Base-by-base conservation (phyloP, 2,888 invertebrate species). In the Cylindroiulus punctatus region DNA sequence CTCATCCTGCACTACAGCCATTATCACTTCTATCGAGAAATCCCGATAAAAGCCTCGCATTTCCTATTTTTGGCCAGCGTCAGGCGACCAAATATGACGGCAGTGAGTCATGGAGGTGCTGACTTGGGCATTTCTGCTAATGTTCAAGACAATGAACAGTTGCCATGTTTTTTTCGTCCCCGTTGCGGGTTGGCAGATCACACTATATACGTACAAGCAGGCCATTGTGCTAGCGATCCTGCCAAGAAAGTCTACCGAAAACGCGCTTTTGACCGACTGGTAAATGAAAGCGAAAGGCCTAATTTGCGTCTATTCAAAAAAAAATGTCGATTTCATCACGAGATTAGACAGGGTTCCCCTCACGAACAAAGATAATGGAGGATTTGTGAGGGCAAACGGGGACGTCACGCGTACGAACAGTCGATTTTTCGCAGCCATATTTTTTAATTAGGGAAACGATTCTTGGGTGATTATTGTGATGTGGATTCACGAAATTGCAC, bases 1-100 rank as follows among this genome's bases (percentile, higher is more conserved):
- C 7, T 10, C 10, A 44, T 44, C 17, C 44, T 8, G 44, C 44
- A 17, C 44, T 4, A 8, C 52, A 8, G 52, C 52, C 52, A n/a
- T 57, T 57, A 57, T 57, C n/a, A n/a, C 26, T n/a, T 26, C 12
- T 5, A 17, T 7, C 3, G 36, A 36, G 7, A 81, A 81, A 32
- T 81, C 40, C 82, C 86, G 10, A 22, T 86, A 52, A 57, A 86
- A 65, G 26, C 30, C 26, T 22, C 40, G 36, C 26, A 30, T 42
- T 84, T 65, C 47, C 30, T 84, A 36, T 81, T 84, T 52, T 36
- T 47, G 14, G 26, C 52, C 52, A 17, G 52, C 52, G 7, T n/a
- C 52, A n/a, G 1, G 52, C 52, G 5, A 19, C 52, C n/a, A 57
- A 57, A 57, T 57, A 57, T 57, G 52, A 57, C 52, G 52, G 52